Percentiles rank a stretch among this genome's conserved stretches.
phyloP scores from a whole-genome alignment of 2,113 vertebrate genomes.

The Ptyas mucosa region DNA sequence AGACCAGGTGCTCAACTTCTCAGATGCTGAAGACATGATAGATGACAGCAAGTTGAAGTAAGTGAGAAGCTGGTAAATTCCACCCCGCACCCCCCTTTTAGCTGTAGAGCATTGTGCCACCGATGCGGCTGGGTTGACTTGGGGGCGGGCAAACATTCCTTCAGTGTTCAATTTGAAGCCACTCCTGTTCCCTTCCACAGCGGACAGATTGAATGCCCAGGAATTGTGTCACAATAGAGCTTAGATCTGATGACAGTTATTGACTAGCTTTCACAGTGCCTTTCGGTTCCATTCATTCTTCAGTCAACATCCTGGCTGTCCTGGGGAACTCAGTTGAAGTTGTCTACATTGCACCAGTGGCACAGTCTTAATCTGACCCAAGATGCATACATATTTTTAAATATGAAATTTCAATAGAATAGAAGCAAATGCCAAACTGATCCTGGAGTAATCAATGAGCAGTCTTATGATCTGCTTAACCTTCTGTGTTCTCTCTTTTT shows the following conservation, averaged over 20 bases:
- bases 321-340: background rate
- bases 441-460: background rate
- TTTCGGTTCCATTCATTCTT: background rate
- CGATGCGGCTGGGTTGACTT: background rate
- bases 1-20: conserved; percentile 95
- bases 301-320: background rate
- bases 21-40: conserved; percentile 91
- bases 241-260: background rate
- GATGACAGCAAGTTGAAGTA: conserved; percentile 93
- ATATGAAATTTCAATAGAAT: background rate
- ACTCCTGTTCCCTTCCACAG: background rate
- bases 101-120: background rate
- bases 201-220: background rate
- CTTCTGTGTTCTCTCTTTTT: rapidly evolving
- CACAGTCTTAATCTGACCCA: background rate
- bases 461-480: background rate
- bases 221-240: background rate
- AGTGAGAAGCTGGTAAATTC: conserved; percentile 32
- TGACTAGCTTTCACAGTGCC: background rate
- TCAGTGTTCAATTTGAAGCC: background rate
- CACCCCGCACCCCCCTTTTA: rapidly evolving
- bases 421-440: background rate
- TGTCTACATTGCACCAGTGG: background rate
- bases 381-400: background rate
- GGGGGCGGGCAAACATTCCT: background rate